Evolutionary conservation across 2,113 vertebrate genomes (phyloP), one percentile per base, ranked within the genome.

Genomic region (Leptocoma aspasia): DNA sequence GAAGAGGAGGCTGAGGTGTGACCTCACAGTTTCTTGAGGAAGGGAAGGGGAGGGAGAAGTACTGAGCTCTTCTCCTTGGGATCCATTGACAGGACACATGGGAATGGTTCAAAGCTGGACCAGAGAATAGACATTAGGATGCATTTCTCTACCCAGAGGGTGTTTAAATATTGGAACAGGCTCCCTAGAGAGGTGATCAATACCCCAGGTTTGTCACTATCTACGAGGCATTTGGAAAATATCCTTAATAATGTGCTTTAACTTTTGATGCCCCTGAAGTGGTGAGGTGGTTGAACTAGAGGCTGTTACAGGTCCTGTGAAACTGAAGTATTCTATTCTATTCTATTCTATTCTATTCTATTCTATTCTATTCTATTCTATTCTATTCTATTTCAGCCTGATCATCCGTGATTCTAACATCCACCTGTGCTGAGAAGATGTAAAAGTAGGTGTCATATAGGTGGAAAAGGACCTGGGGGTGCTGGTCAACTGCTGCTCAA

Each of bases 81-180:
- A 33, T 41, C 31, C 11, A 15, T 6, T 24, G 16, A 44, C 2
- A 82, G 7, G 8, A 49, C 1, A 1, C 0, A 0, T 42, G 10
- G 23, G 26, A 59, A 37, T 30, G 20, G 35, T 39, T 63, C 44
- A 64, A 71, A 76, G 14, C 11, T 35, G 41, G 4, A 5, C 3
- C 3, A 33, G 2, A 66, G 14, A 78, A 31, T 7, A 0, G 18
- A 61, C 26, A 37, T 73, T 33, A 66, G 24, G 31, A 70, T 56
- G 1, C 6, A 57, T 73, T 75, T 59, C 3, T 82, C 35, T 72
- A 31, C 30, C 0, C 0, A 73, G 10, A 73, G 5, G 2, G 1
- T 39, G 14, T 13, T 65, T 50, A 84, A 47, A 44, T 37, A 20
- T 23, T 47, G 37, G 8, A 81, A 52, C 4, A 73, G 15, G 2